Conservation (phyloP, 2,888 invertebrate species). For the Melinaea marsaeus region DNA sequence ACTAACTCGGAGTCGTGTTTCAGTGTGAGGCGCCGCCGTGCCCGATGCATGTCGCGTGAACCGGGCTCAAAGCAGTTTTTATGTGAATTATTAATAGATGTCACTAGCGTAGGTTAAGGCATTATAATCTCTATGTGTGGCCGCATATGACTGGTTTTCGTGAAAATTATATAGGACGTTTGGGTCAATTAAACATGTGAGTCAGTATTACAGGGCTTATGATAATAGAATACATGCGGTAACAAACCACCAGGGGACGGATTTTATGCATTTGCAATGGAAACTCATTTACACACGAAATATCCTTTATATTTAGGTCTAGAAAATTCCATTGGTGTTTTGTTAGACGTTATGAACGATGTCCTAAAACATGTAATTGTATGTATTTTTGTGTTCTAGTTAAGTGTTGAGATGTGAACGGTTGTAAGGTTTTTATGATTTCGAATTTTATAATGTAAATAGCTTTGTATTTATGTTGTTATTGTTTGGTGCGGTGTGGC, state of each 20-base stretch:
- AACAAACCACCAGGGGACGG: slow-evolving; percentile 17
- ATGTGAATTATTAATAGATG: slow-evolving; percentile 70
- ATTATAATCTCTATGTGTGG: slow-evolving; percentile 52
- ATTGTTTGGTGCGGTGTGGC: slow-evolving; percentile 32
- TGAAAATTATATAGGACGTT: slow-evolving; percentile 20
- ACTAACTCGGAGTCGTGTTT: slow-evolving; percentile 34
- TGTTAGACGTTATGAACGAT: slow-evolving; percentile 13
- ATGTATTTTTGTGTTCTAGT: slow-evolving; percentile 18
- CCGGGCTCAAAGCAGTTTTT: slow-evolving; percentile 73
- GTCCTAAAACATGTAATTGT: slow-evolving; percentile 23
- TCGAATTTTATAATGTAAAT: slow-evolving; percentile 56
- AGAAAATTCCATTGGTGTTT: slow-evolving; percentile 19
- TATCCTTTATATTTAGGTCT: slow-evolving; percentile 5
- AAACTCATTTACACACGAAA: slow-evolving; percentile 14
- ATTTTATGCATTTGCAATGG: slow-evolving; percentile 3
- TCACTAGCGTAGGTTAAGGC: slow-evolving; percentile 47
- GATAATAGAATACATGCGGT: slow-evolving; percentile 33
- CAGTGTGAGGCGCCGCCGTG: slow-evolving; percentile 53
- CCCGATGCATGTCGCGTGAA: slow-evolving; percentile 58
- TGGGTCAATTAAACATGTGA: slow-evolving; percentile 63
- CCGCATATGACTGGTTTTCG: slow-evolving; percentile 33
- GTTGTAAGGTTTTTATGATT: slow-evolving; percentile 32
- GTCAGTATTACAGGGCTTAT: slow-evolving; percentile 73
- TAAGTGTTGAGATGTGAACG: slow-evolving; percentile 28
- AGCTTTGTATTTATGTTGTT: slow-evolving; percentile 49